Base-by-base conservation (phyloP, 1,140 invertebrate genomes). In the Capitella teleta region DNA sequence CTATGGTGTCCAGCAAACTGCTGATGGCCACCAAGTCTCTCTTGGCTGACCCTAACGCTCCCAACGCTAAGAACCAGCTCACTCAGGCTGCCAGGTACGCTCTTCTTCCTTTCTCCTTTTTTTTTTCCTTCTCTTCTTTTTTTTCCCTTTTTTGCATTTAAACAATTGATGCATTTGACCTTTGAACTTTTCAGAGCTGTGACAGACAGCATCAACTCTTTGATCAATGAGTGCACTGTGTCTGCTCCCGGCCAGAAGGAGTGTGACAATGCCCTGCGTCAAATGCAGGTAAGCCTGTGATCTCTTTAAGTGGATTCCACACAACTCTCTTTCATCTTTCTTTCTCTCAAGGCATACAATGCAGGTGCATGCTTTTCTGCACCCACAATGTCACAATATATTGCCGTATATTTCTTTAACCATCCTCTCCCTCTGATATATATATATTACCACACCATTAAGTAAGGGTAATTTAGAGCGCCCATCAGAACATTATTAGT, bases 201-300 rank as follows among this genome's bases (percentile, higher is more conserved):
- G 4, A 94, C 87, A 1, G 90, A 95, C 55, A 88, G 85, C 61
- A 92, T 96, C 50, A 95, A 95, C 67, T 80, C 86, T 56, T 73
- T 95, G 32, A 83, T 87, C 16, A 84, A 86, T 69, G 81, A 84
- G 42, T 88, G 84, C 66, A 87, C 85, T 3, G 83, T 80, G 36
- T 83, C 84, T 1, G 84, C 86, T 0, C 90, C 67, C 56, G 86
- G 92, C 0, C 89, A 95, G 74, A 93, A 89, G 65, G 94, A 98
- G 63, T 97, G 92, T 70, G 91, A 94, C 63, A 93, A 87, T 64
- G 92, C 94, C 2, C 83, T 96, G n/a, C 77, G 90, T 48, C 86
- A 87, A 63, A 95, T 97, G 52, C 82, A 91, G 66, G 82, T 85
- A 53, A 40, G 49, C 42, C n/a, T 19, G 19, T 34, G 32, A 10